Percentiles rank a stretch among this genome's conserved stretches.
Evolutionary conservation across 1,140 invertebrate species (phyloP).

Genomic region (Drosophila burlai): DNA sequence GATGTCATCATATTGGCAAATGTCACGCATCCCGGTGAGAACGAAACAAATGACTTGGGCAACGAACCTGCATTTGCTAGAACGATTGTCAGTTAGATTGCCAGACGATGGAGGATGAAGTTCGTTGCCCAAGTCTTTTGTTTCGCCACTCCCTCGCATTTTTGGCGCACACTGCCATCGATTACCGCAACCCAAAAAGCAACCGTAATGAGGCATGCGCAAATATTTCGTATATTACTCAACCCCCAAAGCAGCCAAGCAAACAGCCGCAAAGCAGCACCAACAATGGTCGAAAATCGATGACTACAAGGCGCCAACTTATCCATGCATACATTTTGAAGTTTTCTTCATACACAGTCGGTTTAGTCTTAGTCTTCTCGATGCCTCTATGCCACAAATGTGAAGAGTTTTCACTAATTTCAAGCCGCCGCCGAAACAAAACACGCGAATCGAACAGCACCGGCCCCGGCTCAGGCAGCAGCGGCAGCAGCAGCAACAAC

Average conservation of each 20-base stretch:
- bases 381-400: conserved; percentile 50
- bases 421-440: conserved; percentile 76
- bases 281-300: conserved; percentile 70
- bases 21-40: conserved; percentile 57
- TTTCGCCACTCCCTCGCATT: conserved; percentile 74
- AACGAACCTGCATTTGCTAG: conserved; percentile 41
- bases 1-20: conserved; percentile 57
- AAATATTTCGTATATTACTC: conserved; percentile 81
- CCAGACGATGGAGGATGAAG: conserved; percentile 25
- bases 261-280: conserved; percentile 40
- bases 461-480: conserved; percentile 26
- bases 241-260: conserved; percentile 57
- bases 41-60: neutral
- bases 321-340: conserved; percentile 67
- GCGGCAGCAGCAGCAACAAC: conserved; percentile 33
- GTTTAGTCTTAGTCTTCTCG: conserved; percentile 47
- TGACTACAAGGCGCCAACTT: conserved; percentile 75
- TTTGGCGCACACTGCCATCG: conserved; percentile 68
- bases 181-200: conserved; percentile 74
- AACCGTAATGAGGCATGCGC: conserved; percentile 79
- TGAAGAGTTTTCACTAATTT: conserved; percentile 83
- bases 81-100: neutral
- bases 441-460: conserved; percentile 74
- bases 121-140: conserved; percentile 80
- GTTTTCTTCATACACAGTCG: conserved; percentile 45